These are phyloP conservation scores for Palloptera scutellata DNA, from an alignment of 2,888 invertebrate genomes.

Conservation along the genomic window DNA sequence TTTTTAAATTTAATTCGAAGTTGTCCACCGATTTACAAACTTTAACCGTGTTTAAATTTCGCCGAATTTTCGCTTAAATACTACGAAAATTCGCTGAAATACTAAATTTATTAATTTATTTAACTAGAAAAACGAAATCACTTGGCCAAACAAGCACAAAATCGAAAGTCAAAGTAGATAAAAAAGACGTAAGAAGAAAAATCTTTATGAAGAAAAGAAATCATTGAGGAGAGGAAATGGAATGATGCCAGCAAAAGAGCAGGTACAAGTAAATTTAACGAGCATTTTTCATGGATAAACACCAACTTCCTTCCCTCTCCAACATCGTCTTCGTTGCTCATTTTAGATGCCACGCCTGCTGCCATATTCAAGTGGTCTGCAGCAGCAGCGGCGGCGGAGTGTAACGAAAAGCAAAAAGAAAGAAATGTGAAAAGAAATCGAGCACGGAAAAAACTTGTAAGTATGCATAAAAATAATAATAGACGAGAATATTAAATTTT, in stretches of 20 bases:
- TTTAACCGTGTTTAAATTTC: no score
- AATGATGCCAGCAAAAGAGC: background rate
- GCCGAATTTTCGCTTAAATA: no score
- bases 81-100: no score
- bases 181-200: background rate
- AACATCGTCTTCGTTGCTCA: background rate
- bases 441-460: background rate
- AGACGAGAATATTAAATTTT: conserved; percentile 59
- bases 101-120: no score
- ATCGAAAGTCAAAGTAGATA: conserved; percentile 16
- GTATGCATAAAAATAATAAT: conserved; percentile 38
- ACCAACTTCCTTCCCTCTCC: background rate
- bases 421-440: conserved; percentile 12
- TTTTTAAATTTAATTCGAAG: no score
- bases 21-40: no score
- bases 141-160: conserved; percentile 9
- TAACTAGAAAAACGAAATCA: background rate
- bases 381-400: background rate
- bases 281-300: conserved; percentile 5
- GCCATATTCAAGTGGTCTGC: conserved; percentile 15
- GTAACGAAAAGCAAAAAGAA: background rate
- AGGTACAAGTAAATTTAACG: conserved; percentile 11
- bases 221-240: no score
- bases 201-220: background rate
- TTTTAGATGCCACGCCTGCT: background rate